Conservation (phyloP, 2,113 vertebrate genomes). For the Gorilla gorilla region DNA sequence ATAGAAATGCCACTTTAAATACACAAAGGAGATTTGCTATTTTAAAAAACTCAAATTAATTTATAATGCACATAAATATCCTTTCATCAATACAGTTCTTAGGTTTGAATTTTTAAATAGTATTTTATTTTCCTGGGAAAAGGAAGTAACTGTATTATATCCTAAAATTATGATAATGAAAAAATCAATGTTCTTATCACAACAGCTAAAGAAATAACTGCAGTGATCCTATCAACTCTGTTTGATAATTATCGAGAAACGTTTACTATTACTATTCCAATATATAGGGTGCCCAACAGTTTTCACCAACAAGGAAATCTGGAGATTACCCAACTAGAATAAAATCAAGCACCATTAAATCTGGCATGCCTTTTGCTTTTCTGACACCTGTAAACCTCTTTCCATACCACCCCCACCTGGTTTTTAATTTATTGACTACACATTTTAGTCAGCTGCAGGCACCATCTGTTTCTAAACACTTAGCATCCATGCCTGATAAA, state of each 20-base stretch:
- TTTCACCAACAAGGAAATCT: constrained; percentile 12
- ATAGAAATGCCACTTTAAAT: constrained; percentile 12
- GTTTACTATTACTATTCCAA: not conserved
- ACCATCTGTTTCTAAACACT: constrained; percentile 61
- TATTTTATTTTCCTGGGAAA: not conserved
- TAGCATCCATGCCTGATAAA: constrained; percentile 45
- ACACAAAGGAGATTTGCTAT: not conserved
- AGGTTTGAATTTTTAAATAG: constrained; percentile 2
- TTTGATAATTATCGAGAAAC: not conserved
- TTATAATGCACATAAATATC: not conserved
- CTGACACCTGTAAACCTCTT: constrained; percentile 7
- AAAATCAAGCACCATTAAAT: not conserved
- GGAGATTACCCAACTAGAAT: not conserved
- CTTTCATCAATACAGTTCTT: not conserved
- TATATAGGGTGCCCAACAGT: not conserved
- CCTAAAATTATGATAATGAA: not conserved
- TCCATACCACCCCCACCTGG: not conserved
- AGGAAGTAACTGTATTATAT: not conserved
- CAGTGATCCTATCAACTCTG: not conserved
- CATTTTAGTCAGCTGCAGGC: not conserved
- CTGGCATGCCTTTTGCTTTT: constrained; percentile 43
- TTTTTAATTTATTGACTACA: constrained; percentile 63
- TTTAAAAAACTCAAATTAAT: constrained; percentile 13
- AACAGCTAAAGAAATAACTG: not conserved
- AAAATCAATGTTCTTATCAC: not conserved